These are phyloP conservation scores for Parotocinclus haroldoi DNA, from an alignment of 2,797 vertebrate genomes.

Conservation along the genomic window DNA sequence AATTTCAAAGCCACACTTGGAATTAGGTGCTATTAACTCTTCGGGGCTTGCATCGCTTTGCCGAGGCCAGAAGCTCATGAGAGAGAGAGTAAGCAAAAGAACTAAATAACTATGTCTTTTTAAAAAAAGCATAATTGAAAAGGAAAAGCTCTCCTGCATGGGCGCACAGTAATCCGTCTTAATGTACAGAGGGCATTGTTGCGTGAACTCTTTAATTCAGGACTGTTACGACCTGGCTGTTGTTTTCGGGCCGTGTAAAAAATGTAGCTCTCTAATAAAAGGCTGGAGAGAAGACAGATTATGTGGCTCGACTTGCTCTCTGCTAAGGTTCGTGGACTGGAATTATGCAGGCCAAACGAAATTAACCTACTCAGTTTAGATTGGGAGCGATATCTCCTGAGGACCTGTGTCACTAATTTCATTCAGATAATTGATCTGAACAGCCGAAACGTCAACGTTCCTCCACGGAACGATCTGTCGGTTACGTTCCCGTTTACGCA, in stretches of 20 bases:
- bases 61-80: not conserved
- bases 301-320: slow-evolving; percentile 1
- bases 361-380: slow-evolving; percentile 62
- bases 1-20: slow-evolving; percentile 54
- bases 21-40: slow-evolving; percentile 60
- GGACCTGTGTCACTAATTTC: not conserved
- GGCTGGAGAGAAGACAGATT: slow-evolving; percentile 19
- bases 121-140: slow-evolving; percentile 49
- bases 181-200: slow-evolving; percentile 57
- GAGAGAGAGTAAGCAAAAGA: slow-evolving; percentile 29
- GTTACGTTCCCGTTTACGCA: slow-evolving; percentile 2
- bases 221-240: not conserved
- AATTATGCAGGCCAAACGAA: slow-evolving; percentile 25
- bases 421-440: not conserved
- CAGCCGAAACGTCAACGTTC: no score
- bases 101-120: slow-evolving; percentile 17
- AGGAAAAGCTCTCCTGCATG: slow-evolving; percentile 62
- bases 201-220: slow-evolving; percentile 51
- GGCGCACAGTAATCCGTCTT: slow-evolving; percentile 64
- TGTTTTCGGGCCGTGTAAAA: slow-evolving; percentile 8
- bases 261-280: slow-evolving; percentile 12
- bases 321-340: not conserved
- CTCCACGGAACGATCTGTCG: not conserved
- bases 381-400: slow-evolving; percentile 55
- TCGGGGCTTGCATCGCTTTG: slow-evolving; percentile 42